Conservation (phyloP, 2,113 vertebrate species). For the Rutilus rutilus region DNA sequence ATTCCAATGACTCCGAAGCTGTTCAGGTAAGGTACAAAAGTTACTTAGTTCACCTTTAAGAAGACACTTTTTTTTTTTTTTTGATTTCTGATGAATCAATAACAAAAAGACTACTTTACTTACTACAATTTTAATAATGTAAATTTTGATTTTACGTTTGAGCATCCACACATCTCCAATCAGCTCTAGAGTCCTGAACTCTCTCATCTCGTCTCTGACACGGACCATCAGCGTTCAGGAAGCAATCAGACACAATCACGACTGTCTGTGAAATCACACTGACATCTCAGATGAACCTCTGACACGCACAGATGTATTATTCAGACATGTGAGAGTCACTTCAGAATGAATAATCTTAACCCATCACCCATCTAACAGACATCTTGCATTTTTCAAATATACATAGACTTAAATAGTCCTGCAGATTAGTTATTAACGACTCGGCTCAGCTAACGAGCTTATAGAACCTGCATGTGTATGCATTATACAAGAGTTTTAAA, state of each 20-base stretch:
- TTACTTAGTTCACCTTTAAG: too few species aligned
- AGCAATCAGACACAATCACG: background rate
- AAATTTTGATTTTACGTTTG: background rate
- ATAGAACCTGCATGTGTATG: background rate
- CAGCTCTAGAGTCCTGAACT: background rate
- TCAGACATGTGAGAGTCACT: background rate
- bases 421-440: background rate
- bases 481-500: background rate
- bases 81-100: background rate
- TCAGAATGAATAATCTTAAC: background rate
- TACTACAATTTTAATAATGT: background rate
- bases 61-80: background rate
- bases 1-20: too few species aligned
- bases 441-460: background rate
- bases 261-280: background rate
- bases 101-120: background rate
- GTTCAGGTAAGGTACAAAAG: too few species aligned
- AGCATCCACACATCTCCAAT: background rate
- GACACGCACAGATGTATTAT: background rate
- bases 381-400: too few species aligned
- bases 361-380: too few species aligned
- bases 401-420: too few species aligned
- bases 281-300: background rate
- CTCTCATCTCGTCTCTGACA: background rate
- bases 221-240: background rate